Base-by-base conservation (phyloP, 37 sponge, comb jelly and placozoan species). In the Crambe crambe region DNA sequence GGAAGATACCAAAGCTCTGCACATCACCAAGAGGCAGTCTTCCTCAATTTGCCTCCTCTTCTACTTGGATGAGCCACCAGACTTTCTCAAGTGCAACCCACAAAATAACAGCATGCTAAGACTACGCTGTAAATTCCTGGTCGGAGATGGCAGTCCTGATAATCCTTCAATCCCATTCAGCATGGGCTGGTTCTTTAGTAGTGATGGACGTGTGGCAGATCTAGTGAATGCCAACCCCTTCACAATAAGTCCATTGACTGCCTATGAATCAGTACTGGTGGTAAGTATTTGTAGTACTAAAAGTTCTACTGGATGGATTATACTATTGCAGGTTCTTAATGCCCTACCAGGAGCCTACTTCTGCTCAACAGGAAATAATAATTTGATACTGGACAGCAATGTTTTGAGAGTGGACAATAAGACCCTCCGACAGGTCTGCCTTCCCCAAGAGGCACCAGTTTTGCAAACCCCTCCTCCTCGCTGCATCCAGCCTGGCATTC, bases 331-430 rank as follows among this genome's bases (percentile, higher is more conserved):
- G 66, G 34, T 65, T 65, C 31, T 34, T 17, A 65, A 65, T 65
- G 35, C 66, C 30, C 66, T 31, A 31, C 66, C 66, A 30, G 35
- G 35, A 65, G 66, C 66, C 31, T 65, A 65, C 10, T 65, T 65
- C 35, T 65, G 66, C 35, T 65, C 66, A 65, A 65, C 35, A 34
- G 31, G 17, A 30, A 20, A 31, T 2, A 9, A 2, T 20, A 34
- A 34, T 65, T 2, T 17, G 30, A 65, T 30, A 30, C 30, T 65
- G 2, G 34, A 65, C 66, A 65, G 66, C 66, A 65, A 6, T 8
- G 34, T 32, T 30, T 65, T 65, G 66, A 20, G 66, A 32, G 30
- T 65, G 2, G 30, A 30, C 35, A 29, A 2, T 5, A 65, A 2
- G 32, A 65, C 66, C 30, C 66, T 65, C 9, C 59, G 25, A 58